phyloP scores from a whole-genome alignment of 2,888 invertebrate genomes.

The Pemphredon lugubris region DNA sequence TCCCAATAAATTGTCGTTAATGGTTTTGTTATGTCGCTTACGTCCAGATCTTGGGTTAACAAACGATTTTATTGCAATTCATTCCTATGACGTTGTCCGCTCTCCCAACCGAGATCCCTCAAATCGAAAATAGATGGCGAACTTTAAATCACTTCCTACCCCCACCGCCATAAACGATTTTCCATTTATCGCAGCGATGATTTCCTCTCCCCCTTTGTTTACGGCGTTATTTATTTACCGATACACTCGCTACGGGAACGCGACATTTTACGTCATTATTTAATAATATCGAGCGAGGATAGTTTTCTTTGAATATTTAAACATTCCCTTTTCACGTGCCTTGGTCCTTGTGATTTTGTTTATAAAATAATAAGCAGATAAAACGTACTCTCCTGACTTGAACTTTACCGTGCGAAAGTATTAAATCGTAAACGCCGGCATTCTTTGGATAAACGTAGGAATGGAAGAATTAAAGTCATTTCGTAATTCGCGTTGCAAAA shows the following conservation, averaged over 20 bases:
- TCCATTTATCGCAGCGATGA: neutral
- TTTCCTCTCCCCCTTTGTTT: neutral
- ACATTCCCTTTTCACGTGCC: too few species aligned
- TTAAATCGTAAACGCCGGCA: too few species aligned
- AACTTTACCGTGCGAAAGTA: too few species aligned
- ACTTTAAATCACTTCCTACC: conserved; percentile 11
- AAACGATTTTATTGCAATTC: conserved; percentile 29
- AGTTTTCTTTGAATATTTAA: too few species aligned
- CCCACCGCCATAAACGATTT: neutral
- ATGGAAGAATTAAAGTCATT: too few species aligned
- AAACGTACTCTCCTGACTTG: too few species aligned
- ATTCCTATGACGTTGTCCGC: conserved; percentile 19
- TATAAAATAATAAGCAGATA: too few species aligned
- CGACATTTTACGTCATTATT: too few species aligned
- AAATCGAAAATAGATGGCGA: conserved; percentile 6
- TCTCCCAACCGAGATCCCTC: neutral
- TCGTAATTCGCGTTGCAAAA: too few species aligned
- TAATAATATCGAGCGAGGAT: too few species aligned
- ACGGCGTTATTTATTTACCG: neutral
- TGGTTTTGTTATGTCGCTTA: conserved; percentile 1
- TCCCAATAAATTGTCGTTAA: conserved; percentile 1
- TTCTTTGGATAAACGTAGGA: too few species aligned
- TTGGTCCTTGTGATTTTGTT: too few species aligned
- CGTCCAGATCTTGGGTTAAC: conserved; percentile 11
- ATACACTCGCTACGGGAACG: neutral